A percentile compares a stretch with the other conserved stretches of the same genome.
Conservation (phyloP, 2,797 vertebrate species). For the Coluber constrictor region DNA sequence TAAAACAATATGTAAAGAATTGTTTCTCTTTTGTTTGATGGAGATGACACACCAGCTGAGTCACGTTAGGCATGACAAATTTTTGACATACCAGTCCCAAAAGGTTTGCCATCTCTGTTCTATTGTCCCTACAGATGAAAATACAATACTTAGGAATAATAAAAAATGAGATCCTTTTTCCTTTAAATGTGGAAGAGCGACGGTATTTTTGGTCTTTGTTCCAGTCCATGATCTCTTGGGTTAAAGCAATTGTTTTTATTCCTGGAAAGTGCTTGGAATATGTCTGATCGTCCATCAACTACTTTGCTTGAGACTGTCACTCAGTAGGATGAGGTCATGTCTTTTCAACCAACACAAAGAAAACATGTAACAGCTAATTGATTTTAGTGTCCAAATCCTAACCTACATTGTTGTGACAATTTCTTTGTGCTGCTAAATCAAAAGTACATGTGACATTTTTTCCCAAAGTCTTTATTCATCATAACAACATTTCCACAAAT, state of each 20-base stretch:
- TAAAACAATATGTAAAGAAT: background rate
- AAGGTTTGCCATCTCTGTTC: background rate
- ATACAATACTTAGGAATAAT: constrained; percentile 10
- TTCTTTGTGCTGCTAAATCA: constrained; percentile 48
- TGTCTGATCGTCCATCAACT: constrained; percentile 16
- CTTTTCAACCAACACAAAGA: constrained; percentile 21
- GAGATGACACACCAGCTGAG: background rate
- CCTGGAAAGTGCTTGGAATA: background rate
- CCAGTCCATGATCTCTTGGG: background rate
- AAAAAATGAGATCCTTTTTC: constrained; percentile 3
- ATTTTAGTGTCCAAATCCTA: constrained; percentile 24
- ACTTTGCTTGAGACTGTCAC: constrained; percentile 6
- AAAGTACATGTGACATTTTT: constrained; percentile 8
- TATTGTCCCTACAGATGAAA: background rate
- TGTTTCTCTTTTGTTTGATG: background rate
- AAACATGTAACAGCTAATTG: background rate
- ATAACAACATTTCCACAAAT: background rate
- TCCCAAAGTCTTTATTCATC: constrained; percentile 13
- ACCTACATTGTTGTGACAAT: constrained; percentile 46
- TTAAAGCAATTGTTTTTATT: background rate
- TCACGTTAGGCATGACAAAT: background rate
- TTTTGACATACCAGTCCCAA: background rate
- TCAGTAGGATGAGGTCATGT: constrained; percentile 28
- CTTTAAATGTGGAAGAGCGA: background rate
- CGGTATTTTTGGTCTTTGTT: background rate